A percentile compares a stretch with the other conserved stretches of the same genome.
Conservation (phyloP, 1,140 invertebrate species). For the Cotesia glomerata region DNA sequence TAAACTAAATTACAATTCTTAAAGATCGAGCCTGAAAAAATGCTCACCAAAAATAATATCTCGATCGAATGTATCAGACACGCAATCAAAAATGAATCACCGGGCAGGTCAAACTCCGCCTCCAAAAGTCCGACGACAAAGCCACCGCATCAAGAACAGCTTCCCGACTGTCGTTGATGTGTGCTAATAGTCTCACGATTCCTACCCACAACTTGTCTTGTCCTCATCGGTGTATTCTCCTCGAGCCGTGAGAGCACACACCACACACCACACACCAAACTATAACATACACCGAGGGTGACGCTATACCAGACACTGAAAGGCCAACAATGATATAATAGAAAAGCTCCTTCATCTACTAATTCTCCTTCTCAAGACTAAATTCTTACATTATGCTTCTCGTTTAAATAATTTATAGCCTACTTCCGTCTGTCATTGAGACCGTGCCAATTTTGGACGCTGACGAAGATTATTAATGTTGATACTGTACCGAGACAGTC, state of each 20-base stretch:
- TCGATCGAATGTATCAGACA: constrained; percentile 59
- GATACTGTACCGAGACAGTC: too few relatives aligned
- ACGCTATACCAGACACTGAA: background rate
- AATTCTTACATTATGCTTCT: background rate
- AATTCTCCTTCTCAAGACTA: too few relatives aligned
- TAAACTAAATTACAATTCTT: too few relatives aligned
- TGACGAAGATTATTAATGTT: too few relatives aligned
- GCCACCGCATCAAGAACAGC: constrained; percentile 58
- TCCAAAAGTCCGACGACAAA: constrained; percentile 48
- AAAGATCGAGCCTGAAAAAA: too few relatives aligned
- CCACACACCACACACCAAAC: too few relatives aligned
- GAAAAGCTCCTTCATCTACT: too few relatives aligned
- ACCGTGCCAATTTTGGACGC: constrained; percentile 33
- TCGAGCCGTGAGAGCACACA: background rate
- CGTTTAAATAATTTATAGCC: constrained; percentile 18
- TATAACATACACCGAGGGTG: too few relatives aligned
- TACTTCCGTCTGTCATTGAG: constrained; percentile 27
- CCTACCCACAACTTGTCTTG: constrained; percentile 37
- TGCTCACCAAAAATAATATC: background rate
- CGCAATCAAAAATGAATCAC: constrained; percentile 64
- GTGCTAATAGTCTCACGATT: constrained; percentile 56
- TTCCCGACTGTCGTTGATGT: constrained; percentile 59
- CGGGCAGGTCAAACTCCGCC: constrained; percentile 49
- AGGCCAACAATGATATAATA: too few relatives aligned
- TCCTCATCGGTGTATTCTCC: background rate